phyloP scores from a whole-genome alignment of 2,888 invertebrate species.

The Resseliella maxima region DNA sequence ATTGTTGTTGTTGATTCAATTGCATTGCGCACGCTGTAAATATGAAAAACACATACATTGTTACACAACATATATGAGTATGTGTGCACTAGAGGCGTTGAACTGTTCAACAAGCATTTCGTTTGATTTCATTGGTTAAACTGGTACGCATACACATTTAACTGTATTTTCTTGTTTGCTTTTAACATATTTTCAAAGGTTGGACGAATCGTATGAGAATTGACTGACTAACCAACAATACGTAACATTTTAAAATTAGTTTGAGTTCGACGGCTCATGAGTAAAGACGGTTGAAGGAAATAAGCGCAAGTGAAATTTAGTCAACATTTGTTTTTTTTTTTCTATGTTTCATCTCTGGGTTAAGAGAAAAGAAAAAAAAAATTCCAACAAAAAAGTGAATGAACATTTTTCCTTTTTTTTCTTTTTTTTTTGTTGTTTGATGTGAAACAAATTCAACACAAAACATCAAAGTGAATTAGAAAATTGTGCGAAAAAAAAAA shows the following conservation, averaged over 20 bases:
- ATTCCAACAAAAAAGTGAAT: no score
- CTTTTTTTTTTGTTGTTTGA: no score
- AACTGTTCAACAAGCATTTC: neutral
- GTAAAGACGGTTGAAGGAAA: conserved; percentile 29
- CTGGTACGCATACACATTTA: neutral
- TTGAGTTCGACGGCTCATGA: conserved; percentile 19
- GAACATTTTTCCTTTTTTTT: no score
- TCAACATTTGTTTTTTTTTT: no score
- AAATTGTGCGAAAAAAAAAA: neutral
- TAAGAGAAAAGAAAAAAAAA: no score
- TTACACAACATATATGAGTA: neutral
- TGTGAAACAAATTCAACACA: no score
- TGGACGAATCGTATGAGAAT: conserved; percentile 28
- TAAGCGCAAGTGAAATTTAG: no score
- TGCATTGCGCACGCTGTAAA: conserved; percentile 15
- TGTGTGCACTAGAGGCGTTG: neutral
- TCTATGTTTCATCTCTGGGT: no score
- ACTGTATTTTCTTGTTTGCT: neutral
- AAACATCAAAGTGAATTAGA: neutral
- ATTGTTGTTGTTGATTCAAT: neutral
- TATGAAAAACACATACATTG: neutral
- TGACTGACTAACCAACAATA: no score
- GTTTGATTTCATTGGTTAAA: conserved; percentile 26
- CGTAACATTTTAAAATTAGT: conserved; percentile 20
- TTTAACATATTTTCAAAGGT: neutral